A percentile compares a stretch with the other conserved stretches of the same genome.
phyloP scores from a whole-genome alignment of 1,140 invertebrate species.

The Drosophila elegans region DNA sequence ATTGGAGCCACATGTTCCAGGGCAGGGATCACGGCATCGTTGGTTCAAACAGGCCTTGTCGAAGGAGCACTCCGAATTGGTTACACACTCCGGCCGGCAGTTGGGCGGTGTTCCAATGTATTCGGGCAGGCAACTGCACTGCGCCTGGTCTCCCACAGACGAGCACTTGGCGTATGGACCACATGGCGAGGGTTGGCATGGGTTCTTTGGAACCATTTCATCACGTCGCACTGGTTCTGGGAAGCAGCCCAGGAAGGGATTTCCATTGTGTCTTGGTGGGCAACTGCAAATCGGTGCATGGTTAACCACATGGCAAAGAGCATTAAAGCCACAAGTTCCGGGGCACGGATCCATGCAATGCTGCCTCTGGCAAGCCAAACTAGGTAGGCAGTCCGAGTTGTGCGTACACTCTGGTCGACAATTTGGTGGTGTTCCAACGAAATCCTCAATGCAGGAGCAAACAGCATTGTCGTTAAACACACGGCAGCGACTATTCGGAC shows the following conservation, averaged over 20 bases:
- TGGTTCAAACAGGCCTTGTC: slow-evolving; percentile 83
- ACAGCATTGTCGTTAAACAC: slow-evolving; percentile 86
- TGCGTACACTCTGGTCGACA: slow-evolving; percentile 93
- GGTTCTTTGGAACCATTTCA: slow-evolving; percentile 60
- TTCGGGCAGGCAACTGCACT: slow-evolving; percentile 89
- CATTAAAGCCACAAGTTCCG: slow-evolving; percentile 90
- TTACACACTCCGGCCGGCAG: slow-evolving; percentile 92
- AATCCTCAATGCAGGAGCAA: slow-evolving; percentile 87
- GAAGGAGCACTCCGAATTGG: slow-evolving; percentile 91
- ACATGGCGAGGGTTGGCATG: slow-evolving; percentile 91
- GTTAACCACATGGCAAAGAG: slow-evolving; percentile 92
- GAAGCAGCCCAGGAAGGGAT: slow-evolving; percentile 91
- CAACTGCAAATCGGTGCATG: slow-evolving; percentile 93
- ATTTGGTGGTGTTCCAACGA: slow-evolving; percentile 89
- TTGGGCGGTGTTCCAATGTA: slow-evolving; percentile 91
- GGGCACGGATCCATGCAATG: slow-evolving; percentile 90
- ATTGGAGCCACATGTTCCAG: slow-evolving; percentile 87
- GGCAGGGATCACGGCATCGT: slow-evolving; percentile 92
- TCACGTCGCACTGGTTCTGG: slow-evolving; percentile 65
- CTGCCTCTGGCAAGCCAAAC: slow-evolving; percentile 91
- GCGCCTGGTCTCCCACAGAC: slow-evolving; percentile 87
- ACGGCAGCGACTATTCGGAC: slow-evolving; percentile 86
- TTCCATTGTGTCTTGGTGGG: slow-evolving; percentile 90
- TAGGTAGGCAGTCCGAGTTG: slow-evolving; percentile 92
- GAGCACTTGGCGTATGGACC: slow-evolving; percentile 90